A percentile compares a stretch with the other conserved stretches of the same genome.
Evolutionary conservation across 2,888 invertebrate genomes (phyloP).

Genomic region (Trichogramma evanescens): DNA sequence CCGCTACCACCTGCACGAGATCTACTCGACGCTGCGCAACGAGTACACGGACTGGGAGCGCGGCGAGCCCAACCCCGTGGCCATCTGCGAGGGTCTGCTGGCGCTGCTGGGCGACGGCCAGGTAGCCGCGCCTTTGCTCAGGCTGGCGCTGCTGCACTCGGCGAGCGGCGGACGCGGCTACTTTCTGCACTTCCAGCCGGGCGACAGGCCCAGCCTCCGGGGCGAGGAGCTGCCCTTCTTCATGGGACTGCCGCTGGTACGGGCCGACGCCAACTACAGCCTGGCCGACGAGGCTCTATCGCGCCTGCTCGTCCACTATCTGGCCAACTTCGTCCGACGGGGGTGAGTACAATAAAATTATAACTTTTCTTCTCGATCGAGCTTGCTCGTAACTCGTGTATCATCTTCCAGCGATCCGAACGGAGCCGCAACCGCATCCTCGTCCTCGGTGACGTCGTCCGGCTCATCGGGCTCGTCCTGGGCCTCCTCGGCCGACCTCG

Average conservation of each 20-base stretch:
- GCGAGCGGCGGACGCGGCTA: slow-evolving; percentile 72
- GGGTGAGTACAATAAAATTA: slow-evolving; percentile 60
- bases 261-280: slow-evolving; percentile 68
- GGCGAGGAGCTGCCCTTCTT: slow-evolving; percentile 84
- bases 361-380: not conserved
- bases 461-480: slow-evolving; percentile 15
- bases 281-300: slow-evolving; percentile 70
- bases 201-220: slow-evolving; percentile 75
- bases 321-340: slow-evolving; percentile 79
- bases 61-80: slow-evolving; percentile 69
- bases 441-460: slow-evolving; percentile 38
- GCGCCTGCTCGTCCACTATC: slow-evolving; percentile 72
- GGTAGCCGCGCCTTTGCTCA: slow-evolving; percentile 76
- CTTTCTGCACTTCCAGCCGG: slow-evolving; percentile 83
- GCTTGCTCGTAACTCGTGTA: not conserved
- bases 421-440: slow-evolving; percentile 30
- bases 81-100: slow-evolving; percentile 73
- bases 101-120: slow-evolving; percentile 84
- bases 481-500: slow-evolving; percentile 27
- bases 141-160: slow-evolving; percentile 74
- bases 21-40: slow-evolving; percentile 85
- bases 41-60: slow-evolving; percentile 96
- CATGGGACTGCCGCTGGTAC: slow-evolving; percentile 70
- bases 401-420: slow-evolving; percentile 61
- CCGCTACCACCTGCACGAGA: slow-evolving; percentile 90